Base-by-base conservation (phyloP, 2,113 vertebrate genomes). In the Sinocyclocheilus grahami region DNA sequence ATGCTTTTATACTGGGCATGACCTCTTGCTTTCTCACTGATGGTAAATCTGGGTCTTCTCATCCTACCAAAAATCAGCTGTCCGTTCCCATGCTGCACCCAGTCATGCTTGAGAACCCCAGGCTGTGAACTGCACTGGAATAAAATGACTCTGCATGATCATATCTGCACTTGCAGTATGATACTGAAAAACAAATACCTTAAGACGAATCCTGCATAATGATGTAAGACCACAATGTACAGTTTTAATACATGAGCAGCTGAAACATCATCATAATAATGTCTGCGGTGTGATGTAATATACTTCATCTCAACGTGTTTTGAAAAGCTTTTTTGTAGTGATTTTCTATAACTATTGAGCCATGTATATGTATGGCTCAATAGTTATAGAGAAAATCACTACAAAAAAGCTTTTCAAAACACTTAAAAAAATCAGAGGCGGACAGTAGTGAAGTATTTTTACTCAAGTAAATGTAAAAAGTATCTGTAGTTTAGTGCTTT, bases 91-190 rank as follows among this genome's bases (percentile, higher is more conserved):
- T 87, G 92, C 89, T 87, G 89, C 89, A 89, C 92, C 90, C 90
- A 92, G 90, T 87, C 87, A 75, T 91, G 92, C 92, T 91, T 92
- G 88, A 92, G 91, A 88, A 65, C 91, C 89, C 0, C 27, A 62
- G 87, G 88, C 87, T 85, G 81, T 88, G 78, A 82, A 85, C 58
- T 81, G 48, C 72, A 58, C 67, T 85, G 48, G 78, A 85, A 82
- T 51, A 24, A 81, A 88, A 82, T 27, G 48, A 85, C 60, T 85
- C 69, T 42, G 33, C 16, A 39, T 60, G 83, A 77, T 63, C 75
- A 51, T 82, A 63, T 82, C 74, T 75, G 84, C 3, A 63, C 76
- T 78, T 37, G 48, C 30, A 81, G 79, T 48, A 48, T 81, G 33
- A 65, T 27, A 46, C 33, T 10, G n/a, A 81, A 27, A 81, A 24